Base-by-base conservation (phyloP, 2,888 invertebrate genomes). In the Thereva unica region DNA sequence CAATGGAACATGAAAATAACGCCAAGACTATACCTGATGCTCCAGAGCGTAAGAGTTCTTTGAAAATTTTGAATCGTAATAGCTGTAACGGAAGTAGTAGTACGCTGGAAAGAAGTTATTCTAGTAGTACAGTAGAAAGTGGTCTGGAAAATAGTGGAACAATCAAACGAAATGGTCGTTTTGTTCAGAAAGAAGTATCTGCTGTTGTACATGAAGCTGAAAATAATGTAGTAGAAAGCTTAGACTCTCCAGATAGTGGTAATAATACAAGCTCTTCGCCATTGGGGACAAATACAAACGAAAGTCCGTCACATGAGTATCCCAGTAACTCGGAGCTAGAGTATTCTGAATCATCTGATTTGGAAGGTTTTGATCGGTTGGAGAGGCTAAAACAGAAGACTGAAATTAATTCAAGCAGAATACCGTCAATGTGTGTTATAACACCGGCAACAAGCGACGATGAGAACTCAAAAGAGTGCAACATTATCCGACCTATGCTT, bases 391-490 rank as follows among this genome's bases (percentile, higher is more conserved):
- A 92, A 69, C 89, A 89, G 50, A 95, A 94, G 82, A 95, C 94
- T 0, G 89, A 91, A 1, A 91, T 95, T 50, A 92, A 90, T 75
- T 90, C 91, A 61, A 91, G 91, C 73, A 85, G 94, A 72, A 95
- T 95, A 76, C 95, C 95, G 1, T 93, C 94, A 4, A 91, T 95
- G 89, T 95, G 94, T 79, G 92, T 93, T 3, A 93, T 94, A 57
- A 94, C 94, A 10, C 93, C 94, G 4, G 89, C 89, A 0, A 90
- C 90, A 69, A 93, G 93, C 70, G 94, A 94, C 73, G 94, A 94
- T 75, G 94, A 94, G 78, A 88, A 76, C 55, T 66, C 73, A 0
- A 72, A 71, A 44, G 65, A 82, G 82, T 68, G 73, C 65, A 71
- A 34, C 68, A 72, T 57, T 68, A 71, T 23, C 44, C 10, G 56